Base-by-base conservation (phyloP, 2,797 vertebrate species). In the Ptychobarbus kaznakovi region DNA sequence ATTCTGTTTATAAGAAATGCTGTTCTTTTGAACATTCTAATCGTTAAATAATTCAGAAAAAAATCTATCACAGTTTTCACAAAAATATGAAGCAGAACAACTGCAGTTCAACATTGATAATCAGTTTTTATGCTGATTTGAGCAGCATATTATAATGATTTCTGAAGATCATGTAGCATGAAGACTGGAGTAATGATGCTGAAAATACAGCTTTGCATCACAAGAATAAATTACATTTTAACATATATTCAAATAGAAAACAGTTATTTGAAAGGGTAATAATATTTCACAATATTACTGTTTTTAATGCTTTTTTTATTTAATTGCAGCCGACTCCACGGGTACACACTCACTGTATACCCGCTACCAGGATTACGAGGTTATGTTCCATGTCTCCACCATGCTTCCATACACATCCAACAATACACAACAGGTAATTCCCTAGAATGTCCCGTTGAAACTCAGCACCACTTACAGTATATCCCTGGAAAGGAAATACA, bases 371-470 rank as follows among this genome's bases (percentile, higher is more conserved):
- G 97, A 97, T 93, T 97, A 97, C 3, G 97, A 98, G 94, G 96
- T 99, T 85, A 99, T 99, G 97, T 98, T 99, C 90, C 97, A 99
- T 6, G 97, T 99, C 81, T 97, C 97, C 74, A 98, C 97, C 1
- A 98, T 98, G 97, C 95, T 99, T 90, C 97, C 97, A 68, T 98
- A 98, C 92, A 98, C 97, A 25, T 92, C 97, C 88, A 97, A 97
- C 92, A 98, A 99, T 93, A 97, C 96, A 74, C 97, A 89, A 53
- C 86, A 88, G 87, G 88, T 89, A 85, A 87, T 73, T 53, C 9
- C 5, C 16, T 1, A 2, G 13, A 80, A 58, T 13, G 16, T 7
- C 35, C 5, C 18, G n/a, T 38, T 53, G 6, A 63, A 25, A 22
- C 20, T 20, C 25, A 51, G 42, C 25, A 12, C 12, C 58, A 65